Evolutionary conservation across 2,888 invertebrate genomes (phyloP), one percentile per base, ranked within the genome.

Genomic region (Scaptomyza caliginosa): DNA sequence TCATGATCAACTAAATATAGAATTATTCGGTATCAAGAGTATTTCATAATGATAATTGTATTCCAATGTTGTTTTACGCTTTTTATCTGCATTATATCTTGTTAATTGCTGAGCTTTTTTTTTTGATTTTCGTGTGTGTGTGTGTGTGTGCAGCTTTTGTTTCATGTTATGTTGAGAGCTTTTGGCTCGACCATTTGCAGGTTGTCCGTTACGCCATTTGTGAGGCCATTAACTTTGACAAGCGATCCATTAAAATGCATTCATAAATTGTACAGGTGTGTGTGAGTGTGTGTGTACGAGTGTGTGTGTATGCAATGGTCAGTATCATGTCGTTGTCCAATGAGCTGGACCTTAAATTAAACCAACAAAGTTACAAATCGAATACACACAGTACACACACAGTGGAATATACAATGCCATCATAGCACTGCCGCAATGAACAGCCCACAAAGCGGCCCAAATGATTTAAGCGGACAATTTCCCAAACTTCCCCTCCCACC

Each of bases 191-290:
- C 26, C 63, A 68, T 73, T 71, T 73, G 68, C 63, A 73, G 32
- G 30, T 65, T 70, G 58, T 59, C 16, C 45, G 49, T 50, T 52
- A 32, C 30, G 57, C 54, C 45, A 55, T 62, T 65, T 57, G 45
- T 39, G 28, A 49, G 55, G 52, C 71, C 74, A 73, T 72, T 72
- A 73, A 74, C 69, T 50, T 65, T 83, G 78, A 83, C 78, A 83
- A 71, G 74, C 75, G 73, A 81, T 80, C 82, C 78, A 84, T 80
- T 81, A 76, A 84, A 84, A 75, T 58, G 75, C 73, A 75, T 81
- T 80, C 79, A 84, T 81, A 80, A 81, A 84, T 80, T 80, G 46
- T 64, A 64, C 79, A 85, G 79, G 76, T 83, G 77, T 63, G 56
- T 56, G 54, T 64, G 60, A 24, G 36, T 19, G 30, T 5, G 10